Percentiles rank a stretch among this genome's conserved stretches.
These are phyloP conservation scores for Tribolium madens DNA, from an alignment of 1,140 invertebrate genomes.

Conservation along the genomic window DNA sequence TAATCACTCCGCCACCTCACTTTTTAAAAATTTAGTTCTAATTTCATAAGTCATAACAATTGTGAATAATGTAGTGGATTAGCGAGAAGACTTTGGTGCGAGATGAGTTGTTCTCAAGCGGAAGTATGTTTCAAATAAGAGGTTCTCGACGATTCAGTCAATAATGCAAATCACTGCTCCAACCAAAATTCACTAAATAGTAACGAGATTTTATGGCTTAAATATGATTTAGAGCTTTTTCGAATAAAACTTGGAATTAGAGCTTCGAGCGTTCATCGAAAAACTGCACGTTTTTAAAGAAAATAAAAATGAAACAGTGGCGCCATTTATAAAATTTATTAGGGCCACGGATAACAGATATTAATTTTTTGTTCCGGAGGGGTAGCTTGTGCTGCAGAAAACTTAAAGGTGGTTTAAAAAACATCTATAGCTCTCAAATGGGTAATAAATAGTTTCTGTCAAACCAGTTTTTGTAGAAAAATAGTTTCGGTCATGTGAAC, in stretches of 20 bases:
- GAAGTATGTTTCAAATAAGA: constrained; percentile 4
- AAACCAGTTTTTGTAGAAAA: no score
- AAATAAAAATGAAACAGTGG: neutral
- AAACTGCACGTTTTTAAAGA: neutral
- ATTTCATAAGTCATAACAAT: neutral
- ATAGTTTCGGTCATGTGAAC: no score
- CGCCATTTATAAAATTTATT: neutral
- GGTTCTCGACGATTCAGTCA: neutral
- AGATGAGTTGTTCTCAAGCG: neutral
- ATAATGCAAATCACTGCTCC: constrained; percentile 17
- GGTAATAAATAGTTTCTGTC: no score
- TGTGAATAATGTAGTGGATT: neutral
- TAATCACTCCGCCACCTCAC: neutral
- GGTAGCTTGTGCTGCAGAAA: neutral
- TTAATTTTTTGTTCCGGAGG: neutral
- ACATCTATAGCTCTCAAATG: neutral
- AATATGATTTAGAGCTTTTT: neutral
- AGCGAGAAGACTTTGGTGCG: neutral
- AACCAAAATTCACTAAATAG: neutral
- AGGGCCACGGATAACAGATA: neutral
- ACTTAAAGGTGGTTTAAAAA: neutral
- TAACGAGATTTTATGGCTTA: neutral
- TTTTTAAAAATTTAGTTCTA: neutral
- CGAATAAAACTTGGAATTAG: neutral
- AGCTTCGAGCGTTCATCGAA: neutral